phyloP scores from a whole-genome alignment of 2,888 invertebrate genomes.

The Autographa gamma region DNA sequence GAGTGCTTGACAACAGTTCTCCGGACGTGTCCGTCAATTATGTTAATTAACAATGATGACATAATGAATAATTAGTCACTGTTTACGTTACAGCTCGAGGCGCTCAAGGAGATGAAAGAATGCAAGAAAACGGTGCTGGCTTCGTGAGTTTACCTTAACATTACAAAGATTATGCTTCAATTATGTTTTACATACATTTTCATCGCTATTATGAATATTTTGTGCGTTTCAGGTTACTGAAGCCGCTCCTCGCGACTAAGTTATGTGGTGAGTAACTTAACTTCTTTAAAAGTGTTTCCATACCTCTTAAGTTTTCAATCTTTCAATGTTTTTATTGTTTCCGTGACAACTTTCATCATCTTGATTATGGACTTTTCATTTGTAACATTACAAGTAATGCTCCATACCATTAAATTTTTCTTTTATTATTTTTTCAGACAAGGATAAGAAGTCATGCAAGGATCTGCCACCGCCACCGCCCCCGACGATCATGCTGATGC shows the following conservation, averaged over 20 bases:
- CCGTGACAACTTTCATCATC: too few relatives aligned
- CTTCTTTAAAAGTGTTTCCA: background rate
- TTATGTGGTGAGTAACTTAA: conserved; percentile 66
- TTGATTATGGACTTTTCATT: too few relatives aligned
- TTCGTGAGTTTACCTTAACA: conserved; percentile 71
- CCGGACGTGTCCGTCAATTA: background rate
- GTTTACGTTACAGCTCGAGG: conserved; percentile 75
- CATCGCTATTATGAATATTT: background rate
- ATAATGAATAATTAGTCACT: background rate
- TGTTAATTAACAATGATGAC: background rate
- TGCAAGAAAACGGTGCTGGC: conserved; percentile 79
- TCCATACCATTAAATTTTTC: background rate
- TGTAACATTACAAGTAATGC: too few relatives aligned
- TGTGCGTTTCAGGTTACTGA: conserved; percentile 76
- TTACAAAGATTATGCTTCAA: background rate
- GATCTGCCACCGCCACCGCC: conserved; percentile 71
- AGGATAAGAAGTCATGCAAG: conserved; percentile 60
- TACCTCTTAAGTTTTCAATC: too few relatives aligned
- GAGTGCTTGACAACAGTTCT: background rate
- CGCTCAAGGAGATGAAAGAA: conserved; percentile 82
- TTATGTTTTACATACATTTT: background rate
- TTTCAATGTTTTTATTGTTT: too few relatives aligned
- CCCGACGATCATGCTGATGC: conserved; percentile 77
- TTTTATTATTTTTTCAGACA: conserved; percentile 45
- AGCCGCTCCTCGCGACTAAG: conserved; percentile 75